Base-by-base conservation (phyloP, 2,888 invertebrate genomes). In the Phortica magna region DNA sequence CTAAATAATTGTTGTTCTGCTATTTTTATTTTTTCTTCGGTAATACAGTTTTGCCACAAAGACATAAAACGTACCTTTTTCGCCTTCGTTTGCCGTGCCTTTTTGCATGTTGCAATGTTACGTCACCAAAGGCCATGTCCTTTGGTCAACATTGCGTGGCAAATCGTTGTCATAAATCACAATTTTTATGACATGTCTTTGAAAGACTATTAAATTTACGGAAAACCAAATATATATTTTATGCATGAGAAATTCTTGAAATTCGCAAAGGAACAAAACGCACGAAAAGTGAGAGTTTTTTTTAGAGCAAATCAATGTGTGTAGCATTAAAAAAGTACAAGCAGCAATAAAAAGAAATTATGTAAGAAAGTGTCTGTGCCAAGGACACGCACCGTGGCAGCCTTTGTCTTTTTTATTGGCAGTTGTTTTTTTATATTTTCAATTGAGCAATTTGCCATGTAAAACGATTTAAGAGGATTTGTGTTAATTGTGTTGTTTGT, bases 51-150 rank as follows among this genome's bases (percentile, higher is more conserved):
- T 1, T 31, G 31, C 31, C 31, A 31, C 31, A 31, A 31, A 31
- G 1, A 31, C 2, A 31, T 31, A 31, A 31, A 31, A 4, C 31
- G 31, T 31, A 2, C 31, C 5, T 31, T 31, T 31, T 31, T 1
- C 31, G 2, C 5, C 31, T 31, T 31, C 31, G 5, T 55, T 12
- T 55, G 6, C 17, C 17, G 55, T 55, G 55, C 17, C 14, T n/a
- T 22, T 42, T 71, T 14, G 48, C 53, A 31, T 71, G 31, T 14
- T 48, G 81, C 83, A 82, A 83, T 80, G 76, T 85, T 85, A 79
- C 85, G 85, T 86, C 83, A 85, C 68, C 64, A 67, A 73, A 31
- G 31, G 76, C 82, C 76, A 77, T 71, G 48, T 17, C 31, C 61
- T 48, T 17, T 48, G 41, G 43, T 17, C 10, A 7, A 17, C 42